These are phyloP conservation scores for Blastomussa wellsi DNA, from an alignment of 92 coral and sea anemone genomes.

Conservation along the genomic window DNA sequence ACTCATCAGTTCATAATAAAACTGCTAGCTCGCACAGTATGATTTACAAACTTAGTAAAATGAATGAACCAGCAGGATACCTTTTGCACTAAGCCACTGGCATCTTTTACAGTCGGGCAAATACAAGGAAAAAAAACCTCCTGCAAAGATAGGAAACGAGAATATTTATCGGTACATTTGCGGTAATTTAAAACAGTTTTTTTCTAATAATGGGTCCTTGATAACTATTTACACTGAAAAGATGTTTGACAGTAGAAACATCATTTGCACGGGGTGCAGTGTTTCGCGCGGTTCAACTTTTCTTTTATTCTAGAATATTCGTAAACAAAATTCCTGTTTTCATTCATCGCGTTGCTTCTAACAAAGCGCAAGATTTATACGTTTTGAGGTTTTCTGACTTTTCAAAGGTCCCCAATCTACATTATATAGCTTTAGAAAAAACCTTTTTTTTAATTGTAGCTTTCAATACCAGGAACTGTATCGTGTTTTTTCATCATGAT, in stretches of 20 bases:
- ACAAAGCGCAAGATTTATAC: not conserved
- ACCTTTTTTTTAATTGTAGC: not conserved
- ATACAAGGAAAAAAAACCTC: not conserved
- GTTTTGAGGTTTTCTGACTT: not conserved
- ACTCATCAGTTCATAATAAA: constrained; percentile 2
- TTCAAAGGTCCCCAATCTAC: constrained; percentile 4
- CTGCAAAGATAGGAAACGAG: constrained; percentile 26
- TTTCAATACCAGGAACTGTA: not conserved
- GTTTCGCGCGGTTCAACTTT: constrained; percentile 5
- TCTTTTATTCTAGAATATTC: constrained; percentile 21
- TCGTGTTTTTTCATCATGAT: not conserved
- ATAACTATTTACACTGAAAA: no score
- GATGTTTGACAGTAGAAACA: not conserved
- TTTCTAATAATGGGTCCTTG: not conserved
- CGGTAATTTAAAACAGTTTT: constrained; percentile 18
- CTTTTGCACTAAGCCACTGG: constrained; percentile 5
- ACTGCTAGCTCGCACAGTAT: constrained; percentile 5
- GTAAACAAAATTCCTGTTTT: constrained; percentile 1
- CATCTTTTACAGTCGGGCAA: not conserved
- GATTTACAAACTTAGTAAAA: not conserved
- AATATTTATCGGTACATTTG: constrained; percentile 6
- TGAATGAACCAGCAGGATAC: not conserved
- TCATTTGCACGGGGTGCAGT: not conserved
- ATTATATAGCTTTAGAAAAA: not conserved
- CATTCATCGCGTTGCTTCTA: not conserved